Evolutionary conservation across 2,113 vertebrate genomes (phyloP).

Genomic region (Catagonus wagneri): DNA sequence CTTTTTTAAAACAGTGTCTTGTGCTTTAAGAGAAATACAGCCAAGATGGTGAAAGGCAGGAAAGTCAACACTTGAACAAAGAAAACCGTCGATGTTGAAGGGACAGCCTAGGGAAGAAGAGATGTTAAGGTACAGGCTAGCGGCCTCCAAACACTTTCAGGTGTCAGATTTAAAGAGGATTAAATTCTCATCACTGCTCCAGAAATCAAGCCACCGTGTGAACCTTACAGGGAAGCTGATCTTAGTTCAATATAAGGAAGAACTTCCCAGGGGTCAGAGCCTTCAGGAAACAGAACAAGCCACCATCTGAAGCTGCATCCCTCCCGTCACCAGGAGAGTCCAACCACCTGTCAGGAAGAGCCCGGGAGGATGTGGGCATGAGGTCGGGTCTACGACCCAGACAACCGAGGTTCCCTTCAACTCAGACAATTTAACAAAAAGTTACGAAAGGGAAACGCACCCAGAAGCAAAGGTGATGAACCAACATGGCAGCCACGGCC

Average conservation of each 20-base stretch:
- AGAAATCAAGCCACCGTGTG: conserved; percentile 24
- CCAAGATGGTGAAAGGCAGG: not conserved
- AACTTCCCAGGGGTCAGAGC: not conserved
- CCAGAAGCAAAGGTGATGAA: not conserved
- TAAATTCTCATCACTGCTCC: not conserved
- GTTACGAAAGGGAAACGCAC: accelerated
- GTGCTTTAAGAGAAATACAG: conserved; percentile 29
- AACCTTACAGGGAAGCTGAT: not conserved
- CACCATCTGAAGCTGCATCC: not conserved
- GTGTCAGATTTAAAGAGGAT: not conserved
- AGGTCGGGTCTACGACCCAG: not conserved
- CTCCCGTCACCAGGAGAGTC: not conserved
- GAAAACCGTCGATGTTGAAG: conserved; percentile 7
- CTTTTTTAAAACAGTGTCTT: not conserved
- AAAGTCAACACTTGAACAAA: not conserved
- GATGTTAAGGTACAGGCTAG: not conserved
- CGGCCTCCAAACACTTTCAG: not conserved
- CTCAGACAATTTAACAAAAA: not conserved
- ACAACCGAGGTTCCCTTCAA: not conserved
- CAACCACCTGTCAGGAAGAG: not conserved
- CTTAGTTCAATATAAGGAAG: not conserved
- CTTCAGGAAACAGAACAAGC: not conserved
- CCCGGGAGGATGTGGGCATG: too few species aligned
- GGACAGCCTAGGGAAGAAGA: not conserved
- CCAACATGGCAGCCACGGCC: accelerated